phyloP scores from a whole-genome alignment of 30 jellyfish, hydroid and myxozoan genomes.

The Mastigias papua region DNA sequence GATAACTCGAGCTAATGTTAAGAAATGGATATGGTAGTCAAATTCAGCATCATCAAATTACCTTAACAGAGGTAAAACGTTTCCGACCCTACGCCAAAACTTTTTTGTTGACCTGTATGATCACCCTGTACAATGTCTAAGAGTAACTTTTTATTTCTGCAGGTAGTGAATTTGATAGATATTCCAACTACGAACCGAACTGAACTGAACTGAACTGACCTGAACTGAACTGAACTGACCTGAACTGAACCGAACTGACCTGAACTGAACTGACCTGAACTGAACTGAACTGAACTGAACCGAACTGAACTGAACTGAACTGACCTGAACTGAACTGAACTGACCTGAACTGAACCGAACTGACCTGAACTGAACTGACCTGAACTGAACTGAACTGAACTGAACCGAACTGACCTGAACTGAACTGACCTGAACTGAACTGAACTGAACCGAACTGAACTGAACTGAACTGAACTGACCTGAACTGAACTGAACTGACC shows the following conservation, averaged over 20 bases:
- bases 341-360: conserved; percentile 44
- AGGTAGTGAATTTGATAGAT: too few species aligned
- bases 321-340: conserved; percentile 1
- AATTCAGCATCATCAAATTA: background rate
- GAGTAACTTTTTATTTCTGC: too few species aligned
- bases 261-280: background rate
- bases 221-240: background rate
- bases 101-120: background rate
- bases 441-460: conserved; percentile 38
- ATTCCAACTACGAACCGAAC: background rate
- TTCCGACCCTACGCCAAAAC: background rate
- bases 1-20: background rate
- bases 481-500: conserved; percentile 37
- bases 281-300: background rate
- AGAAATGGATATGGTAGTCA: background rate
- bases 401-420: conserved; percentile 23
- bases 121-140: too few species aligned
- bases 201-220: background rate
- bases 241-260: background rate
- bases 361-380: conserved; percentile 42
- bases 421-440: conserved; percentile 30
- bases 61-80: background rate
- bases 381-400: conserved; percentile 38
- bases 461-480: conserved; percentile 39
- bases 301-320: background rate